Conservation (phyloP, 2,888 invertebrate genomes). For the Cosmia pyralina region DNA sequence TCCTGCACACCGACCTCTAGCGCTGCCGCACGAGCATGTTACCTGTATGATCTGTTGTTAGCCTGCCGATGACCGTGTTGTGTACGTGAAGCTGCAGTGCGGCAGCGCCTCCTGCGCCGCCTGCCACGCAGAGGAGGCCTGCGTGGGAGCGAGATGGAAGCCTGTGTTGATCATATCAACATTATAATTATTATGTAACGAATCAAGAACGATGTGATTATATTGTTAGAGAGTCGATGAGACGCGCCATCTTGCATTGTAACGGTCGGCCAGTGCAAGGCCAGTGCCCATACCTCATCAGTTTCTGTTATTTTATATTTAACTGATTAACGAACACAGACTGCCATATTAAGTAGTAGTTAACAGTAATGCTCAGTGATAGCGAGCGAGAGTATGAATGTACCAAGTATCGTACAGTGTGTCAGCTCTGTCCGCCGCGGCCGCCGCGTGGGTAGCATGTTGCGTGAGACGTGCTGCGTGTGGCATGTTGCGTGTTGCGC, state of each 20-base stretch:
- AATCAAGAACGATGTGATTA: constrained; percentile 22
- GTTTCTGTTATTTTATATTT: constrained; percentile 53
- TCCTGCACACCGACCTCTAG: constrained; percentile 80
- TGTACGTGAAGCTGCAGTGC: neutral
- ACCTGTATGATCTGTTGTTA: neutral
- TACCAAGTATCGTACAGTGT: constrained; percentile 2
- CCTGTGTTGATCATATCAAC: constrained; percentile 22
- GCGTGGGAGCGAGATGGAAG: neutral
- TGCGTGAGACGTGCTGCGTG: neutral
- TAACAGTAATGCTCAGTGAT: constrained; percentile 59
- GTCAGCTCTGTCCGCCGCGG: too few species aligned
- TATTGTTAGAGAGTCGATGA: constrained; percentile 28
- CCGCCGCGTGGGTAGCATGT: neutral
- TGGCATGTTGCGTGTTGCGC: neutral
- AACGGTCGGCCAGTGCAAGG: too few species aligned
- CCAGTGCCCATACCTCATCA: constrained; percentile 28
- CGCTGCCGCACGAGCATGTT: neutral
- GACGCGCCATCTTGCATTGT: constrained; percentile 25
- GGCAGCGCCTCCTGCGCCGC: neutral
- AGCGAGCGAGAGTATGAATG: constrained; percentile 48
- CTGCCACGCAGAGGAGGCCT: constrained; percentile 1
- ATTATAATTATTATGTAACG: constrained; percentile 7
- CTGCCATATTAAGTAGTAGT: constrained; percentile 79
- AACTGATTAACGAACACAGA: constrained; percentile 70
- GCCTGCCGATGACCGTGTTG: neutral